Evolutionary conservation across 2,888 invertebrate species (phyloP).

Genomic region (Thysanoteuthis rhombus): DNA sequence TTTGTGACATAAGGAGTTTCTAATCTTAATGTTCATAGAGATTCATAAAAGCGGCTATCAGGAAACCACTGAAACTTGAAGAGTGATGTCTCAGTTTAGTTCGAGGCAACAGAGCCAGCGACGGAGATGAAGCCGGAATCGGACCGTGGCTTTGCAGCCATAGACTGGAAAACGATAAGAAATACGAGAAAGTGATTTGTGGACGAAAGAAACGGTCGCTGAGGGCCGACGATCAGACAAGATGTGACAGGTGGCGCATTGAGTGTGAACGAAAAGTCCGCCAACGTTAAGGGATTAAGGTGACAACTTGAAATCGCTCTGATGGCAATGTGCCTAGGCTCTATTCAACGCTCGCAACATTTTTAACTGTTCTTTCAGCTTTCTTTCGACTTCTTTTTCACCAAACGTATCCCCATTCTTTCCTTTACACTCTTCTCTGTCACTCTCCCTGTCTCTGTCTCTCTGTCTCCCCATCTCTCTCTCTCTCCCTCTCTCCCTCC

Average conservation of each 20-base stretch:
- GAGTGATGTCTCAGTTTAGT: neutral
- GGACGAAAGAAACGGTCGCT: neutral
- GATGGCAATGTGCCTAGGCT: neutral
- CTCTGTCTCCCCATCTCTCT: neutral
- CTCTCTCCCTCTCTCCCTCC: neutral
- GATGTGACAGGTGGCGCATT: constrained; percentile 12
- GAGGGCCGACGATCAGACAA: neutral
- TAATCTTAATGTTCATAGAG: neutral
- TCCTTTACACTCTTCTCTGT: neutral
- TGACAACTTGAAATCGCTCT: neutral
- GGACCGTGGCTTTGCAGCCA: neutral
- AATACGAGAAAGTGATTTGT: neutral
- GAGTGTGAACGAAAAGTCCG: neutral
- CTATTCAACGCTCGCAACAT: neutral
- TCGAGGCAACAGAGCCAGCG: neutral
- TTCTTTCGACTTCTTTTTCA: neutral
- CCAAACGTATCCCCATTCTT: too few species aligned
- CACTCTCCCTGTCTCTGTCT: neutral
- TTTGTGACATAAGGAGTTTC: neutral
- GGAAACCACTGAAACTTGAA: neutral
- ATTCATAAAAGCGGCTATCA: neutral
- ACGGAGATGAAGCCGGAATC: neutral
- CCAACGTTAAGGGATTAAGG: neutral
- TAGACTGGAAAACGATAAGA: neutral
- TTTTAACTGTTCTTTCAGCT: neutral